Evolutionary conservation across 2,797 vertebrate genomes (phyloP).

Genomic region (Gorsachius magnificus): DNA sequence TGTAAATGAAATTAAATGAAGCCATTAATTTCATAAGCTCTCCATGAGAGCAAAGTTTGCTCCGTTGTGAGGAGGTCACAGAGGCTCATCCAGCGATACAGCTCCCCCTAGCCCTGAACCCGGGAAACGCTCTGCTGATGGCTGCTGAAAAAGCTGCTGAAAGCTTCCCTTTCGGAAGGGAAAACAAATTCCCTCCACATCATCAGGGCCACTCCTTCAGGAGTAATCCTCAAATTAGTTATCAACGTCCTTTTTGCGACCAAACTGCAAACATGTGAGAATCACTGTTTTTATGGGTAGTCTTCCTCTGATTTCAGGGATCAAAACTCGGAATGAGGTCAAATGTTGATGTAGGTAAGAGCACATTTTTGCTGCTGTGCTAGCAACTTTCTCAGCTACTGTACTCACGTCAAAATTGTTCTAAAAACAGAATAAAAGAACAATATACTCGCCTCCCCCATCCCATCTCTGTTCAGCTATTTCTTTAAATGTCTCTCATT

Average conservation of each 20-base stretch:
- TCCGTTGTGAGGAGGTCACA: neutral
- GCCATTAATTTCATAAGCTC: neutral
- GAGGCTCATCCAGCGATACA: neutral
- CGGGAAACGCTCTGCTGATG: neutral
- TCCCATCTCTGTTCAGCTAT: neutral
- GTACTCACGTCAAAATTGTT: neutral
- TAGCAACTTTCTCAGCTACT: neutral
- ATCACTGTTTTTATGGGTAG: neutral
- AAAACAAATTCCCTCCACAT: neutral
- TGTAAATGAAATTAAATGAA: neutral
- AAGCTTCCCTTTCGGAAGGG: neutral
- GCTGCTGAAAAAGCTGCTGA: neutral
- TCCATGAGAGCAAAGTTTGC: neutral
- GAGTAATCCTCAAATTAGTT: neutral
- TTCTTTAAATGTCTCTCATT: neutral
- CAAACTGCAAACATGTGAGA: neutral
- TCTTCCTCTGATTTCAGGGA: neutral
- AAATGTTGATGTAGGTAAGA: neutral
- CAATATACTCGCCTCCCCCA: neutral
- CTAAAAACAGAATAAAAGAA: neutral
- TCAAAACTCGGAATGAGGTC: neutral
- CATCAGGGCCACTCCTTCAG: neutral
- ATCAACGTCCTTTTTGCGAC: neutral
- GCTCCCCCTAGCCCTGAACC: conserved; percentile 35
- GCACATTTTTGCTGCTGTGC: neutral